Conservation (phyloP, 2,113 vertebrate genomes). For the Pogona vitticeps region DNA sequence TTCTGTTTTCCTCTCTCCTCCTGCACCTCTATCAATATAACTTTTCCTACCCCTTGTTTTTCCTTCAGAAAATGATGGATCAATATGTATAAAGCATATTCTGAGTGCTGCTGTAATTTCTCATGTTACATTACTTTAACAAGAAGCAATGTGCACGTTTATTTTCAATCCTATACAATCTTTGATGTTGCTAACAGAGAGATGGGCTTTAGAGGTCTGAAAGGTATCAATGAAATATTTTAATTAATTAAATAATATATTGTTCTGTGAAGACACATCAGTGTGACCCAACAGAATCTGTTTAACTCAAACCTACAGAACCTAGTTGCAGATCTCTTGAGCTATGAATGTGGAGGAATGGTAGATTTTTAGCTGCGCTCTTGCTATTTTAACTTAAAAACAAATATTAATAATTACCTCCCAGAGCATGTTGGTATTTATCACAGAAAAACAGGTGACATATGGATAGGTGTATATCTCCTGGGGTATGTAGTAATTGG, state of each 20-base stretch:
- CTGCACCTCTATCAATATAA: too few species aligned
- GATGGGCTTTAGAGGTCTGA: neutral
- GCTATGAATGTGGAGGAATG: neutral
- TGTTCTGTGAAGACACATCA: neutral
- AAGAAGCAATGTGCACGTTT: neutral
- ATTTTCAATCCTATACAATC: neutral
- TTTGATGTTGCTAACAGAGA: neutral
- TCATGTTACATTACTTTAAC: neutral
- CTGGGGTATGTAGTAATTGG: too few species aligned
- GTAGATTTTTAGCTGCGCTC: neutral
- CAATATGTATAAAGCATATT: too few species aligned
- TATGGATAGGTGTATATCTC: neutral
- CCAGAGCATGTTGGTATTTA: neutral
- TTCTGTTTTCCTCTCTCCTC: neutral
- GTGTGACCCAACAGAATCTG: neutral
- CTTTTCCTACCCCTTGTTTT: neutral
- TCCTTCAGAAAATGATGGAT: neutral
- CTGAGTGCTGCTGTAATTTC: neutral
- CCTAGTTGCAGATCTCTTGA: neutral
- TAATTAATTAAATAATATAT: neutral
- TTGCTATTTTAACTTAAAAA: neutral
- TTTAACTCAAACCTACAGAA: neutral
- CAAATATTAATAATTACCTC: neutral
- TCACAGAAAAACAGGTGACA: neutral
- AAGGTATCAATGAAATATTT: neutral